Conservation (phyloP, 2,797 vertebrate genomes). For the Notoglanidium macrostoma region DNA sequence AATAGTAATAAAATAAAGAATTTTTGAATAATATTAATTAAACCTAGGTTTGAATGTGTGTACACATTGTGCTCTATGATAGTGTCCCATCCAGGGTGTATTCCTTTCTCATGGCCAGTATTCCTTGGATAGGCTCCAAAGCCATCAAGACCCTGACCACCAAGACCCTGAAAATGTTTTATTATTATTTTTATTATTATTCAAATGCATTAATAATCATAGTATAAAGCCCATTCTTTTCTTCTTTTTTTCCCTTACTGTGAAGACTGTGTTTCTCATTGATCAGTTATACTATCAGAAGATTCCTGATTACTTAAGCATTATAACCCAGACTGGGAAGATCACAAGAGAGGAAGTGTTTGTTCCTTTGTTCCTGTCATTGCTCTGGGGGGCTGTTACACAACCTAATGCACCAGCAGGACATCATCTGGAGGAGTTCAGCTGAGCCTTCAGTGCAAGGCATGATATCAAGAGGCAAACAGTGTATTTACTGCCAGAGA, state of each 20-base stretch:
- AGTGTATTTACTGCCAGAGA: background rate
- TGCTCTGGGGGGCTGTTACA: background rate
- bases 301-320: background rate
- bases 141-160: background rate
- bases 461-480: background rate
- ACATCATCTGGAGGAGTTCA: background rate
- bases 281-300: background rate
- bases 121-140: background rate
- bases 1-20: no score
- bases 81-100: background rate
- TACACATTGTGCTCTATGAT: background rate
- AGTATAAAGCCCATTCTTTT: background rate
- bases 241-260: background rate
- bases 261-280: background rate
- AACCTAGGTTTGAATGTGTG: no score
- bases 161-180: background rate
- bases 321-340: background rate
- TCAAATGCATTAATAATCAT: background rate
- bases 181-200: background rate
- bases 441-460: background rate
- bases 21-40: no score
- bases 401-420: background rate
- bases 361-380: background rate
- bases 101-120: background rate
- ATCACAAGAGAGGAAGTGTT: background rate